phyloP scores from a whole-genome alignment of 2,888 invertebrate species.

The Nysson spinosus region DNA sequence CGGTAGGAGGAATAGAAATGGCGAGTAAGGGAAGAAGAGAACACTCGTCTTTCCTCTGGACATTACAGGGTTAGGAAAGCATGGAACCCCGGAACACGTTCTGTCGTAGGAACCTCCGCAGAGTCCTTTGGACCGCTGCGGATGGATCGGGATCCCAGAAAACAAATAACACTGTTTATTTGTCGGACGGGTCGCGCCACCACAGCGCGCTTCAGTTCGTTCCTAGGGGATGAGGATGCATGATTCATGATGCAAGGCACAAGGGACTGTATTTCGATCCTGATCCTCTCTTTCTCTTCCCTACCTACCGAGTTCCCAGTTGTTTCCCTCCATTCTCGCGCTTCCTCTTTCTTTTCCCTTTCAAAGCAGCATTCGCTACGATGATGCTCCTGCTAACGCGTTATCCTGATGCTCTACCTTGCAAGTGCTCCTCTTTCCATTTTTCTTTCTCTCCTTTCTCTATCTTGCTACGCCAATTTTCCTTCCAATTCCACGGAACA shows the following conservation, averaged over 20 bases:
- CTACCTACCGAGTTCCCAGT: neutral
- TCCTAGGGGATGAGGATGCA: slow-evolving; percentile 67
- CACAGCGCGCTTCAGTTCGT: slow-evolving; percentile 59
- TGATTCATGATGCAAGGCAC: slow-evolving; percentile 72
- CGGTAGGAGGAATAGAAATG: slow-evolving; percentile 1
- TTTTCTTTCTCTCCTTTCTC: slow-evolving; percentile 31
- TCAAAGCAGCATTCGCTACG: slow-evolving; percentile 4
- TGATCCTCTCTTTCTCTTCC: slow-evolving; percentile 2
- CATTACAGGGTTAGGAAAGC: slow-evolving; percentile 45
- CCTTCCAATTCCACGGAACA: neutral
- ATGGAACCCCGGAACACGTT: slow-evolving; percentile 41
- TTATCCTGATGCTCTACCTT: slow-evolving; percentile 43
- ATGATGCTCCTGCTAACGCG: slow-evolving; percentile 26
- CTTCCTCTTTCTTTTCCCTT: slow-evolving; percentile 25
- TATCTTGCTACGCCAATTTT: no score
- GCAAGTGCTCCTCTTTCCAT: slow-evolving; percentile 49
- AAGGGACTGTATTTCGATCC: slow-evolving; percentile 58
- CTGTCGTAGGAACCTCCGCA: slow-evolving; percentile 46
- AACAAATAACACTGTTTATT: slow-evolving; percentile 75
- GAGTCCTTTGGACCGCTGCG: slow-evolving; percentile 53
- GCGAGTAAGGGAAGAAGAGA: slow-evolving; percentile 6
- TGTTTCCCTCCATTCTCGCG: slow-evolving; percentile 20
- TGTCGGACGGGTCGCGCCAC: slow-evolving; percentile 63
- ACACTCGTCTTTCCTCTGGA: slow-evolving; percentile 9
- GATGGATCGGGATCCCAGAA: slow-evolving; percentile 59